phyloP scores from a whole-genome alignment of 2,888 invertebrate species.

The Metacarcinus magister region DNA sequence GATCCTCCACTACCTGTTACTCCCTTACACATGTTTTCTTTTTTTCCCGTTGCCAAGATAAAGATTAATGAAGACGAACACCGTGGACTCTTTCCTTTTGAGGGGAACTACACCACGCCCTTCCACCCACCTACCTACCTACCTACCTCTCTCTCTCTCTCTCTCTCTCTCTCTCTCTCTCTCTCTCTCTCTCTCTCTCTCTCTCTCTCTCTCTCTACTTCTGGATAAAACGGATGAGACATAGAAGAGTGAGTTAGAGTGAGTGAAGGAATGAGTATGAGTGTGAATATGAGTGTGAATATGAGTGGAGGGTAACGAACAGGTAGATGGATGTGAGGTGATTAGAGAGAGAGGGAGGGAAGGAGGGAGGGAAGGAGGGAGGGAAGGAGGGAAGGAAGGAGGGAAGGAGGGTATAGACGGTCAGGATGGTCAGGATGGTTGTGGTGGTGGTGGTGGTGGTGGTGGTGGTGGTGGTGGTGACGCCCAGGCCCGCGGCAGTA shows the following conservation, averaged over 20 bases:
- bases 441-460: neutral
- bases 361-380: neutral
- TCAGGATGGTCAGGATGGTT: neutral
- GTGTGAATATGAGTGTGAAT: neutral
- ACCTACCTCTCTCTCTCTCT: neutral
- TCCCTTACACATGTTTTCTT: neutral
- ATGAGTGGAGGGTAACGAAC: neutral
- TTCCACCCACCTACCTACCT: too few species aligned
- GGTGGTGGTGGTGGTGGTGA: neutral
- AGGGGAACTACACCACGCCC: neutral
- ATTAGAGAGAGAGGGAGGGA: neutral
- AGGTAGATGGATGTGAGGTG: too few species aligned
- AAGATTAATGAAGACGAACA: neutral
- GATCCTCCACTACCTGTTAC: neutral
- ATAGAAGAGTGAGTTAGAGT: neutral
- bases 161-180: neutral
- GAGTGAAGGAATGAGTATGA: neutral
- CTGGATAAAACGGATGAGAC: neutral
- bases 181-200: constrained; percentile 29
- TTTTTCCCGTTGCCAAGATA: neutral
- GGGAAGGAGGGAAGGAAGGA: neutral
- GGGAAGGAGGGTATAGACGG: neutral
- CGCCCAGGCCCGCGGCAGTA: neutral
- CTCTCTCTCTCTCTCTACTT: constrained; percentile 22
- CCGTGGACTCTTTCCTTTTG: neutral